Base-by-base conservation (phyloP, 2,113 vertebrate genomes). In the Esox niger region DNA sequence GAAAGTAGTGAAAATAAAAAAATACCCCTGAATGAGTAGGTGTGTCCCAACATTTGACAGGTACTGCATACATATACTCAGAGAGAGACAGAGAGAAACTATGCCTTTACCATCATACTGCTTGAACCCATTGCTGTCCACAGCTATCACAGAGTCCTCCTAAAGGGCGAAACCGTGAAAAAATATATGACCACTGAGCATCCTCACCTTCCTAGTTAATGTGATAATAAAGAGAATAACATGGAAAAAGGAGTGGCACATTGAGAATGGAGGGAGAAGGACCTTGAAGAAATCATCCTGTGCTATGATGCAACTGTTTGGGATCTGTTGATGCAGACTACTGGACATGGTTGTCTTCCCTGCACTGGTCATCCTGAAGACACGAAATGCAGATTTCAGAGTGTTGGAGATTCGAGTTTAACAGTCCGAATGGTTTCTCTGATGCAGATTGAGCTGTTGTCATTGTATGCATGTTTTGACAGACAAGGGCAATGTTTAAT, bases 241-340 rank as follows among this genome's bases (percentile, higher is more conserved):
- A 26, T 10, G 54, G 27, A 57, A 26, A 26, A 26, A 57, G 17
- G 55, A 26, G n/a, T n/a, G n/a, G n/a, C n/a, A n/a, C n/a, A n/a
- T 38, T 38, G 35, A 38, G 52, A 55, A 2, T 25, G 52, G 11
- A 11, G 10, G 54, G 20, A 23, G 54, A 55, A 26, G 29, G 91
- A 98, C 96, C 94, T 98, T 98, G 86, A 98, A 98, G 84, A 94
- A 98, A 31, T 90, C 83, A 78, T 98, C 97, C 78, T 99, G 96
- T 75, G 88, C 92, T 65, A 98, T 91, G 61, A 94, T 55, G 74
- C 86, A 91, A 83, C 95, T 96, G 77, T 93, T 94, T 52, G 90
- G 91, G 70, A 97, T 86, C 64, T 76, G 75, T 79, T 92, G 81
- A 70, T 92, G 90, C 59, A 98, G 90, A 65, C 86, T 91, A 74